Evolutionary conservation across 2,888 invertebrate species (phyloP).

Genomic region (Ephialtes manifestator): DNA sequence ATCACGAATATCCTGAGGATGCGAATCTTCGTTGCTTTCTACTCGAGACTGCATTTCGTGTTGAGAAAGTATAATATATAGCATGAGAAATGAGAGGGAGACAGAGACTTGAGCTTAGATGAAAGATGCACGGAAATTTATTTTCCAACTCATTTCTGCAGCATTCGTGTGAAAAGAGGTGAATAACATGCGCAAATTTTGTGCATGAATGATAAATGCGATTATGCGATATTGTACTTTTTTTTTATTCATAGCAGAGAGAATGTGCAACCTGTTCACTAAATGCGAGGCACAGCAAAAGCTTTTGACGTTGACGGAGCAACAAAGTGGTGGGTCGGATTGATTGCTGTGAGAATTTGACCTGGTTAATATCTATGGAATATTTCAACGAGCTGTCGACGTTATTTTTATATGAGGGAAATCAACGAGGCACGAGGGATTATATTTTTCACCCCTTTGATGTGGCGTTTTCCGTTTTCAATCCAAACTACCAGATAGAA

Average conservation of each 20-base stretch:
- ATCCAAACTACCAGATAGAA: background rate
- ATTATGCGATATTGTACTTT: background rate
- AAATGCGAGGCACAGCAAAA: background rate
- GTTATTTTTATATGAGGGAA: background rate
- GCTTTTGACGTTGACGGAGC: background rate
- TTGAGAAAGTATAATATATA: conserved; percentile 1
- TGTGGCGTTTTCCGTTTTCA: background rate
- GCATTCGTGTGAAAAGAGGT: conserved; percentile 3
- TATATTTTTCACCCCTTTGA: background rate
- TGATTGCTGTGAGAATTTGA: conserved; percentile 4
- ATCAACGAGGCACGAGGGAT: background rate
- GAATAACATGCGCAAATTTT: conserved; percentile 29
- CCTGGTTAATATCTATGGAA: conserved; percentile 2
- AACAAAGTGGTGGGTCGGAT: background rate
- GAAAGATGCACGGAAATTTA: conserved; percentile 19
- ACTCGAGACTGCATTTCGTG: background rate
- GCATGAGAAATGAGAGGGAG: background rate
- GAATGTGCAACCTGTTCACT: background rate
- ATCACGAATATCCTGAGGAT: conserved; percentile 1
- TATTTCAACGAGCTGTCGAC: conserved; percentile 15
- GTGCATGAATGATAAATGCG: conserved; percentile 32
- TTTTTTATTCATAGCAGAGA: background rate
- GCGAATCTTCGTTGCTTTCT: background rate
- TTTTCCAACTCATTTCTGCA: conserved; percentile 7
- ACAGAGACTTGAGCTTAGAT: background rate